phyloP scores from a whole-genome alignment of 2,113 vertebrate species.

The Cavia aperea region DNA sequence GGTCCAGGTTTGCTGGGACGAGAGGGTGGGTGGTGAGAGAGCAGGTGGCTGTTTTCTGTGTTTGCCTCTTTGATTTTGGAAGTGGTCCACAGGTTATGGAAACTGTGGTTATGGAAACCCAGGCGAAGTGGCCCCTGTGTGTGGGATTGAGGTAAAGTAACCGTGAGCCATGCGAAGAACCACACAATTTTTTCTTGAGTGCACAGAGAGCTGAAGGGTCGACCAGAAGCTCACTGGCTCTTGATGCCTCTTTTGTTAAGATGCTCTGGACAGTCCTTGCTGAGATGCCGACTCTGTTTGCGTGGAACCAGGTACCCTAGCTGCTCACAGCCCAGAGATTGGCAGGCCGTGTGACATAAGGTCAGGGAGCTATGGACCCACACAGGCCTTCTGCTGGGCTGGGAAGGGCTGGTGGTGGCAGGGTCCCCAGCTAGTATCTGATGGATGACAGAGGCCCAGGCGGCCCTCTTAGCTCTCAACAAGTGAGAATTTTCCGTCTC shows the following conservation, averaged over 20 bases:
- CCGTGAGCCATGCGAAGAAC: neutral
- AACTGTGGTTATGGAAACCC: neutral
- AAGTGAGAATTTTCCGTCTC: neutral
- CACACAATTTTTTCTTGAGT: neutral
- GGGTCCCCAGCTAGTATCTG: neutral
- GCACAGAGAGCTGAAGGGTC: neutral
- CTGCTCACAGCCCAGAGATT: neutral
- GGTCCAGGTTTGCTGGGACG: neutral
- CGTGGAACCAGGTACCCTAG: neutral
- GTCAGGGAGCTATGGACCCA: neutral
- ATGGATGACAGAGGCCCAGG: neutral
- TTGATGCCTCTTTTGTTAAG: neutral
- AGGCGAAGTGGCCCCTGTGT: neutral
- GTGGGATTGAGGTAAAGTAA: neutral
- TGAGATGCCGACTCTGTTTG: neutral
- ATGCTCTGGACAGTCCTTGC: neutral
- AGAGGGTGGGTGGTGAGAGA: neutral
- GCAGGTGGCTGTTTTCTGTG: neutral
- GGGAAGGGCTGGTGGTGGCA: neutral
- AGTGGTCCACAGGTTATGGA: neutral
- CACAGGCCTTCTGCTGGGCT: neutral
- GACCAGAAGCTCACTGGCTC: neutral
- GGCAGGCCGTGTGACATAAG: neutral
- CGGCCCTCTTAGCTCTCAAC: neutral
- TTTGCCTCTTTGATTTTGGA: conserved; percentile 16